Base-by-base conservation (phyloP, 2,113 vertebrate species). In the Erythrolamprus reginae region DNA sequence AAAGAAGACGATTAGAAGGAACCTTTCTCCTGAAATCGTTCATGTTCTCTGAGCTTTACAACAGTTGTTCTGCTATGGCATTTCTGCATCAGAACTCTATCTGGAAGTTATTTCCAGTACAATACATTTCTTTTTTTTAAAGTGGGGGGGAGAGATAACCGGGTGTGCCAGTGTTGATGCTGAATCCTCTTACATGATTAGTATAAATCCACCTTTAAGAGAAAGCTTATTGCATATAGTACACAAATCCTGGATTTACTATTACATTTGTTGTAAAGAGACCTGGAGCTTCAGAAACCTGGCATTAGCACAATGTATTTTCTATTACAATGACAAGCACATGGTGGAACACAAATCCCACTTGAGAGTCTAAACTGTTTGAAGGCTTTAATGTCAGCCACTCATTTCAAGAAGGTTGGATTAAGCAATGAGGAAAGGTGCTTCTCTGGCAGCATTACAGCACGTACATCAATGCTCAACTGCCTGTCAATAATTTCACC, bases 381-480 rank as follows among this genome's bases (percentile, higher is more conserved):
- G 88, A 94, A 94, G 85, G 93, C 33, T 94, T 95, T 94, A 95
- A 58, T 94, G 92, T 95, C 93, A 95, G 89, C 51, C 88, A 91
- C 88, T 95, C 87, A 65, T 93, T 95, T 95, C 91, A 92, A 93
- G 91, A 61, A 94, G 89, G 51, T 90, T 94, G 93, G 91, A 96
- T 95, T 95, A 95, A 87, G 82, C 93, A 93, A 51, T 70, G 53
- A 56, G 82, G 87, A 92, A 92, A 94, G 52, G 70, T 85, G 9
- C 26, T 93, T 90, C 88, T 89, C 56, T 58, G 15, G 24, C 24
- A 92, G 82, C 53, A n/a, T 38, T 89, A 7, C 53, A 87, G 70
- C 87, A 92, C 88, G 7, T 91, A 48, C 48, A 7, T 92, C 92
- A 85, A 89, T 24, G 42, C 82, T 48, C 28, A 87, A 84, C 86